Percentiles rank a stretch among this genome's conserved stretches.
These are phyloP conservation scores for Apostichopus californicus DNA, from an alignment of 35 echinoderm and acorn worm species.

Conservation along the genomic window DNA sequence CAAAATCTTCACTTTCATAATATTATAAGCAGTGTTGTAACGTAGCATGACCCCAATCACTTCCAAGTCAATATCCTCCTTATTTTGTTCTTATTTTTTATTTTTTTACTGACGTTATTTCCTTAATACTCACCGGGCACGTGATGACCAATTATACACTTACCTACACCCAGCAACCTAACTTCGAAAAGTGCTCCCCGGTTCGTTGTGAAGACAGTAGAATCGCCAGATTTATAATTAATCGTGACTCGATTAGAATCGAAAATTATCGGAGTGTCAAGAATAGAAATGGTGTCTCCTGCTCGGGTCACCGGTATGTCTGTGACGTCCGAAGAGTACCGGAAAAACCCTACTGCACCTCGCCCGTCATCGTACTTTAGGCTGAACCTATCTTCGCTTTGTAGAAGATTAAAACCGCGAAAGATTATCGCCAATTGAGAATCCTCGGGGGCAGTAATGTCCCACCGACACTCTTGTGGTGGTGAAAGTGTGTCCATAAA, in stretches of 20 bases:
- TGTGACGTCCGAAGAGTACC: constrained; percentile 7
- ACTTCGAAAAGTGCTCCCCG: neutral
- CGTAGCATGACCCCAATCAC: no score
- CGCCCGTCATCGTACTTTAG: neutral
- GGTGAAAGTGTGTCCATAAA: neutral
- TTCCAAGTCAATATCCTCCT: no score
- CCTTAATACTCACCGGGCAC: neutral
- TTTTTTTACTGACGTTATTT: neutral
- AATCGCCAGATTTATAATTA: neutral
- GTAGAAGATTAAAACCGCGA: neutral
- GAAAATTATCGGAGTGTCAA: neutral
- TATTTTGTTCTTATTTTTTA: neutral
- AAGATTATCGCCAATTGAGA: neutral
- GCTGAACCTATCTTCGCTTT: neutral
- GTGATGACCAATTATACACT: neutral
- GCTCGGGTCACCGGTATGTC: neutral
- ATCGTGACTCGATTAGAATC: neutral
- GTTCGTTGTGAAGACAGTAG: neutral
- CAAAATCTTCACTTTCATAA: no score
- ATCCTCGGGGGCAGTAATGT: neutral
- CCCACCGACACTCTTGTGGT: neutral
- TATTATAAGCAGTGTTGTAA: no score
- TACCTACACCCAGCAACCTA: neutral
- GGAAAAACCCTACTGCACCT: neutral
- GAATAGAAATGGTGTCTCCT: neutral